Evolutionary conservation across 2,797 vertebrate genomes (phyloP).

Genomic region (Enteromius anoplus): DNA sequence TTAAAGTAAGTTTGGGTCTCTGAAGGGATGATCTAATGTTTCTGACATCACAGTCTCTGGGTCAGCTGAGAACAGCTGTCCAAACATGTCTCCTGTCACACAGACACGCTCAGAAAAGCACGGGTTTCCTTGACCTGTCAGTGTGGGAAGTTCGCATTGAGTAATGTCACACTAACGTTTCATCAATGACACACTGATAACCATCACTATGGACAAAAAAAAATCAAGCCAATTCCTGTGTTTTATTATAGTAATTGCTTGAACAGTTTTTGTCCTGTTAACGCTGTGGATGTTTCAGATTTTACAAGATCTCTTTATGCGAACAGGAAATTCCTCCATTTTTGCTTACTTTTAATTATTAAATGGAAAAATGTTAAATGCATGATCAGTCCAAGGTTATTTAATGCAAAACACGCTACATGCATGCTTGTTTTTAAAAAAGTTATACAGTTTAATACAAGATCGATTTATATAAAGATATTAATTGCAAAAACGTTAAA

Average conservation of each 20-base stretch:
- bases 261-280: not conserved
- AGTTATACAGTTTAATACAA: no score
- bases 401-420: no score
- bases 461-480: no score
- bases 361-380: not conserved
- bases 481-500: not conserved
- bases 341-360: not conserved
- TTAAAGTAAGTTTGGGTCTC: not conserved
- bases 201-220: no score
- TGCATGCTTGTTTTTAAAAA: no score
- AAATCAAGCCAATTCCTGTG: no score
- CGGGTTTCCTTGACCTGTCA: conserved; percentile 73
- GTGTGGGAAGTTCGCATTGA: conserved; percentile 36
- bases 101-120: conserved; percentile 21
- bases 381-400: no score
- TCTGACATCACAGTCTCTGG: conserved; percentile 33
- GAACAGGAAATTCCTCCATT: not conserved
- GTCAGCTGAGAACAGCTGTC: conserved; percentile 24
- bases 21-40: conserved; percentile 26
- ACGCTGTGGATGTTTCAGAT: not conserved
- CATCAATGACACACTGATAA: conserved; percentile 8
- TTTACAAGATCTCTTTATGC: not conserved
- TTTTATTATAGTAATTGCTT: not conserved
- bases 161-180: conserved; percentile 18
- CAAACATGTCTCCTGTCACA: not conserved